Evolutionary conservation across 2,888 invertebrate species (phyloP).

Genomic region (Salticus scenicus): DNA sequence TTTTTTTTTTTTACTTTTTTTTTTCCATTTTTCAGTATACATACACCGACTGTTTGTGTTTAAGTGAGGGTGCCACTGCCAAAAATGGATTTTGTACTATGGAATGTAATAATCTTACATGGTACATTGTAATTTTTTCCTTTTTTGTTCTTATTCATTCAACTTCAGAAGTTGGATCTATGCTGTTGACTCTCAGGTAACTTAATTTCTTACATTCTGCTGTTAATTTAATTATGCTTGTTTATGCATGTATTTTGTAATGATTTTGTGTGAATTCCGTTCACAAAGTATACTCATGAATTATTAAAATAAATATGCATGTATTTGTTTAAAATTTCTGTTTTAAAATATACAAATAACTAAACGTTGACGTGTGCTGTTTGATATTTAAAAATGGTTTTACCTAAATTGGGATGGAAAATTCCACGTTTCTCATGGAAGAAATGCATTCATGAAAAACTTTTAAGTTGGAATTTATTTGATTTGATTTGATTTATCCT

Average conservation of each 20-base stretch:
- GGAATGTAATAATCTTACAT: slow-evolving; percentile 85
- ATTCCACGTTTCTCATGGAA: too few species aligned
- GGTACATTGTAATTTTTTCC: slow-evolving; percentile 89
- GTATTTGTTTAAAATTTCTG: too few species aligned
- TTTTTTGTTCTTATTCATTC: slow-evolving; percentile 93
- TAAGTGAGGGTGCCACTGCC: slow-evolving; percentile 79
- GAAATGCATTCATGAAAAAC: too few species aligned
- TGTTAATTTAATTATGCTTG: not conserved
- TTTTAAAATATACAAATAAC: too few species aligned
- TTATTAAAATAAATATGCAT: too few species aligned
- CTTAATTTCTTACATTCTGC: not conserved
- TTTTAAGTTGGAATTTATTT: too few species aligned
- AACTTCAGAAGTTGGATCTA: slow-evolving; percentile 93
- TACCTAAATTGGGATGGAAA: too few species aligned
- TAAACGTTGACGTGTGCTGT: too few species aligned
- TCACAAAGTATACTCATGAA: not conserved
- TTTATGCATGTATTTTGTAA: not conserved
- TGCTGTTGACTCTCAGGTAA: slow-evolving; percentile 85
- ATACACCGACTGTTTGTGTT: slow-evolving; percentile 77
- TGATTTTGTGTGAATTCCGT: not conserved
- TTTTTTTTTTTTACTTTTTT: too few species aligned
- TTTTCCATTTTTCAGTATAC: slow-evolving; percentile 47
- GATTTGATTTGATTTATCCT: too few species aligned
- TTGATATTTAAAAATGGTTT: too few species aligned
- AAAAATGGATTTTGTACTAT: slow-evolving; percentile 87